Evolutionary conservation across 2,888 invertebrate species (phyloP).

Genomic region (Odontocolon sp.): DNA sequence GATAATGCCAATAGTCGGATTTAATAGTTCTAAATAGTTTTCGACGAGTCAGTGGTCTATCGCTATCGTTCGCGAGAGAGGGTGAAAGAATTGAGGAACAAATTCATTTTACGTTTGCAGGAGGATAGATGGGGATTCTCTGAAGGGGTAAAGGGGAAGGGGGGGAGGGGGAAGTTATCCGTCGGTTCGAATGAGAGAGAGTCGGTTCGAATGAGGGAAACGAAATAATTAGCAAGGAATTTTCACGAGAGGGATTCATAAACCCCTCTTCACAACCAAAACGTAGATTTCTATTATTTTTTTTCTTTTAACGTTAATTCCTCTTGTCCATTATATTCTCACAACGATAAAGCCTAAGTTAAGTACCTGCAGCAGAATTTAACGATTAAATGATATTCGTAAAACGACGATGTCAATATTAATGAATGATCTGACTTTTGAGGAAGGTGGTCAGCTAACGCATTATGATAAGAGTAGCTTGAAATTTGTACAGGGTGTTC

Average conservation of each 20-base stretch:
- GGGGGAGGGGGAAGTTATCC: slow-evolving; percentile 26
- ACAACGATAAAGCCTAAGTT: too few relatives aligned
- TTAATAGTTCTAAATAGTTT: not conserved
- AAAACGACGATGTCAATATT: too few relatives aligned
- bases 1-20: too few relatives aligned
- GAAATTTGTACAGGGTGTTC: too few relatives aligned
- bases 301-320: not conserved
- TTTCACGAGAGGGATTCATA: slow-evolving; percentile 27
- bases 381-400: too few relatives aligned
- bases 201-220: slow-evolving; percentile 24
- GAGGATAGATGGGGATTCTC: too few relatives aligned
- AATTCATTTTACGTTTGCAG: slow-evolving; percentile 14
- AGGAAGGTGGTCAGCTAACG: too few relatives aligned
- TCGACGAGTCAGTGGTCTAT: slow-evolving; percentile 1
- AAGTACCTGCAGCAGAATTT: too few relatives aligned
- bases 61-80: slow-evolving; percentile 6
- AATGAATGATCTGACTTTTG: too few relatives aligned
- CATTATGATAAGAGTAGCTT: too few relatives aligned
- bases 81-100: slow-evolving; percentile 19
- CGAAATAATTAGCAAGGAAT: slow-evolving; percentile 43
- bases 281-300: not conserved
- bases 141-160: slow-evolving; percentile 1
- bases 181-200: slow-evolving; percentile 28
- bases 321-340: not conserved
- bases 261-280: slow-evolving; percentile 38